Base-by-base conservation (phyloP, 2,113 vertebrate genomes). In the Callithrix jacchus region DNA sequence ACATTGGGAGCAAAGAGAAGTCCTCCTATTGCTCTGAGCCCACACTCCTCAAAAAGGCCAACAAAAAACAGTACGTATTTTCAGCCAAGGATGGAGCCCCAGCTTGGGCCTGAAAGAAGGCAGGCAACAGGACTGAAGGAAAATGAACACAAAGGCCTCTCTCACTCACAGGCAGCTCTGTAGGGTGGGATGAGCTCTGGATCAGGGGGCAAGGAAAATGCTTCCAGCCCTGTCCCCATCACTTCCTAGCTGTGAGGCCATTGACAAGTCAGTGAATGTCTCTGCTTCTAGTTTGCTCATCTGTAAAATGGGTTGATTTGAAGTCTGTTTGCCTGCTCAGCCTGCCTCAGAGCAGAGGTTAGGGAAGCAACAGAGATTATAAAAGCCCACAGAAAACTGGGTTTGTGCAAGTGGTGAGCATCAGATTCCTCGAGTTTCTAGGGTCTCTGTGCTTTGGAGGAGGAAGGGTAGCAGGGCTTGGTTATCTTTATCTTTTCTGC, bases 31-130 rank as follows among this genome's bases (percentile, higher is more conserved):
- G 98, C 97, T 98, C 98, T 0, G 98, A 99, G 93, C 95, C 98
- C 0, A 96, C 66, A 2, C 98, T 98, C 25, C 85, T 98, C 14
- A 98, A 97, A 94, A 99, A 98, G 35, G 18, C 97, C 66, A 92
- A 98, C 68, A 99, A 95, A 77, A 97, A 98, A 76, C 98, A 98
- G 99, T 99, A 98, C 11, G 99, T 99, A 97, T 20, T 96, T 18
- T 6, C 66, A 23, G 70, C 40, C 70, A 16, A 11, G 17, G 25
- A 11, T 54, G 9, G 25, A 79, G 40, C 40, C 11, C 23, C 5
- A 25, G 42, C 64, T 40, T 14, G 66, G 52, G 17, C 37, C 77
- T 45, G 74, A 74, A 52, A 84, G 70, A 87, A 68, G 45, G n/a
- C 81, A 23, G 77, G n/a, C 27, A 35, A 8, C 2, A 1, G 35